Percentiles rank a stretch among this genome's conserved stretches.
Evolutionary conservation across 1,140 invertebrate species (phyloP).

Genomic region (Formica selysi): DNA sequence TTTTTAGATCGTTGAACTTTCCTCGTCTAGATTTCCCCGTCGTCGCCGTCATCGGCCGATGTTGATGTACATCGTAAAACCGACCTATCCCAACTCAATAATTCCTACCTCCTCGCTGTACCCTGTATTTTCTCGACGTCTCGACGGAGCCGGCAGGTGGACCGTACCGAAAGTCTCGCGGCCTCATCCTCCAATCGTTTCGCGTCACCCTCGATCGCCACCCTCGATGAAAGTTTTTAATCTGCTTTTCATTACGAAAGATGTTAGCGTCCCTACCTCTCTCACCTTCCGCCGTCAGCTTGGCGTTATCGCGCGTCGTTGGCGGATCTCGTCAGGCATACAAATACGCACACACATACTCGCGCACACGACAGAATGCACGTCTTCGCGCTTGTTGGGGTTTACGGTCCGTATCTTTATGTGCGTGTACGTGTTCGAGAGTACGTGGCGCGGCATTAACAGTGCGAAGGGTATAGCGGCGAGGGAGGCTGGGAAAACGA

Average conservation of each 20-base stretch:
- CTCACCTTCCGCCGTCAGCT: slow-evolving; percentile 32
- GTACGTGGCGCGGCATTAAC: slow-evolving; percentile 83
- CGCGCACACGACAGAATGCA: slow-evolving; percentile 59
- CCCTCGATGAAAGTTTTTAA: slow-evolving; percentile 77
- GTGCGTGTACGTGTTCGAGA: slow-evolving; percentile 76
- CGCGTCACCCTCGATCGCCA: slow-evolving; percentile 49
- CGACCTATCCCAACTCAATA: slow-evolving; percentile 72
- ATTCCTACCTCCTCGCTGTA: slow-evolving; percentile 54
- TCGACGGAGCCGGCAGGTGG: slow-evolving; percentile 33
- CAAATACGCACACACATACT: neutral
- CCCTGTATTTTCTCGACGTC: slow-evolving; percentile 35
- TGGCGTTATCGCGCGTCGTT: slow-evolving; percentile 38
- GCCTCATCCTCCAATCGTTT: slow-evolving; percentile 64
- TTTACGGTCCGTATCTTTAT: slow-evolving; percentile 82
- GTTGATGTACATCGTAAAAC: slow-evolving; percentile 67
- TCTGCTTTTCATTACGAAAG: slow-evolving; percentile 79
- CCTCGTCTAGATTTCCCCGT: neutral
- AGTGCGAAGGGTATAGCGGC: slow-evolving; percentile 60
- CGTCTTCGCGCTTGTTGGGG: slow-evolving; percentile 78
- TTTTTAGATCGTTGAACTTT: neutral
- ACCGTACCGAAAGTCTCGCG: slow-evolving; percentile 52
- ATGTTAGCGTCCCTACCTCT: slow-evolving; percentile 8
- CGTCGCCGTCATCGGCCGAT: neutral
- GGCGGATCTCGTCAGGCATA: slow-evolving; percentile 21
- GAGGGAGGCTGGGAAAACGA: neutral